Percentiles rank a stretch among this genome's conserved stretches.
Conservation (phyloP, 2,113 vertebrate genomes). For the Thymallus thymallus region DNA sequence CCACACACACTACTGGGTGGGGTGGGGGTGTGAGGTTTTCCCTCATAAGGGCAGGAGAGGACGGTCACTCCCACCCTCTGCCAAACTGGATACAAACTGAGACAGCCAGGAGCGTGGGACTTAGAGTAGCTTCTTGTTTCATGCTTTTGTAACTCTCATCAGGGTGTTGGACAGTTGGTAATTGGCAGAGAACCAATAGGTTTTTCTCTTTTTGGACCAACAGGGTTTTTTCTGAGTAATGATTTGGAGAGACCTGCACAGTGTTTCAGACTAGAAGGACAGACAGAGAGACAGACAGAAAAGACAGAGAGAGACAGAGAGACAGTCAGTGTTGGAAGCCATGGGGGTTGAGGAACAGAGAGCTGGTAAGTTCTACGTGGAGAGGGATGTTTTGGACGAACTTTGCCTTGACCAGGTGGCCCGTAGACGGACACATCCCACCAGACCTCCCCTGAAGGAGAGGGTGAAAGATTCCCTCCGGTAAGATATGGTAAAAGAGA, state of each 20-base stretch:
- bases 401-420: conserved; percentile 78
- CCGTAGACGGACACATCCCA: conserved; percentile 44
- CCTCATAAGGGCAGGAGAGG: conserved; percentile 29
- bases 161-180: too few species aligned
- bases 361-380: conserved; percentile 44
- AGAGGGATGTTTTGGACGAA: conserved; percentile 75
- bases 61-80: conserved; percentile 43
- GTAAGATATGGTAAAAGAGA: conserved; percentile 21
- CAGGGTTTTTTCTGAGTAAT: background rate
- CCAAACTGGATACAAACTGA: conserved; percentile 2
- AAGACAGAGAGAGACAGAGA: background rate
- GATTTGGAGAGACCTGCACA: background rate
- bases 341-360: conserved; percentile 19
- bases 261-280: background rate
- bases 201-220: background rate
- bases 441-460: conserved; percentile 37
- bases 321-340: background rate
- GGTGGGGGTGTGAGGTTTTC: conserved; percentile 5
- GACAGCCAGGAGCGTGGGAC: conserved; percentile 4
- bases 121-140: background rate
- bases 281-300: background rate
- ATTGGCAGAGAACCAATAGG: background rate
- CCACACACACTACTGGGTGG: background rate
- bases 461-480: conserved; percentile 53
- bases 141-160: too few species aligned